Evolutionary conservation across 92 coral and sea anemone species (phyloP).

Genomic region (Isaurus tuberculatus): DNA sequence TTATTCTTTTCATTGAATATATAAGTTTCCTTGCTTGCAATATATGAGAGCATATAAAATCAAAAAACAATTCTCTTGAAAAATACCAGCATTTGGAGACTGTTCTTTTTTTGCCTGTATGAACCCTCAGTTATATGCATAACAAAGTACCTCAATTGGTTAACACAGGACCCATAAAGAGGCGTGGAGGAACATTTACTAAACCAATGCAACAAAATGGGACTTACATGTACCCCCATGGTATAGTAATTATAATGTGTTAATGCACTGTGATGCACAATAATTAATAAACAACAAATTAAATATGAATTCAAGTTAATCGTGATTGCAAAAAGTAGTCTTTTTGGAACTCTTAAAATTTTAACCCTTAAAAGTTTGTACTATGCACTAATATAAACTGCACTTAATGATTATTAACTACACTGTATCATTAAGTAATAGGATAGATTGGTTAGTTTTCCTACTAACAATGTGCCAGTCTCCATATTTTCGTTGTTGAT

Average conservation of each 20-base stretch:
- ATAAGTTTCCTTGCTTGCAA: not conserved
- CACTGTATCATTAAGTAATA: no score
- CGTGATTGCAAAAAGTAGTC: no score
- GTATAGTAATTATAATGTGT: slow-evolving; percentile 32
- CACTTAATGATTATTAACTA: no score
- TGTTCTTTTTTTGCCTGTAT: not conserved
- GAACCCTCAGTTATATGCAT: not conserved
- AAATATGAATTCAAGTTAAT: no score
- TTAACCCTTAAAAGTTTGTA: no score
- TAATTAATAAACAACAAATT: not conserved
- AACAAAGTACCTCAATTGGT: not conserved
- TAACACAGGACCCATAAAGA: slow-evolving; percentile 53
- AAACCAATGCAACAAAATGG: slow-evolving; percentile 52
- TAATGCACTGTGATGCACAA: slow-evolving; percentile 27
- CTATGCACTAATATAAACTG: no score
- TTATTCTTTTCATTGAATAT: not conserved
- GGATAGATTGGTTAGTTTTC: no score
- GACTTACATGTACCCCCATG: slow-evolving; percentile 23
- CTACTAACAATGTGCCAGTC: no score
- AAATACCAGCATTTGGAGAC: not conserved
- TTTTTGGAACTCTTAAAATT: no score
- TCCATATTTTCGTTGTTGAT: no score
- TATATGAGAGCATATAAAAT: not conserved
- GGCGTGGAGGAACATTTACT: slow-evolving; percentile 51
- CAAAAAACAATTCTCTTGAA: no score